phyloP scores from a whole-genome alignment of 1,140 invertebrate species.

The Cotesia chilonis region DNA sequence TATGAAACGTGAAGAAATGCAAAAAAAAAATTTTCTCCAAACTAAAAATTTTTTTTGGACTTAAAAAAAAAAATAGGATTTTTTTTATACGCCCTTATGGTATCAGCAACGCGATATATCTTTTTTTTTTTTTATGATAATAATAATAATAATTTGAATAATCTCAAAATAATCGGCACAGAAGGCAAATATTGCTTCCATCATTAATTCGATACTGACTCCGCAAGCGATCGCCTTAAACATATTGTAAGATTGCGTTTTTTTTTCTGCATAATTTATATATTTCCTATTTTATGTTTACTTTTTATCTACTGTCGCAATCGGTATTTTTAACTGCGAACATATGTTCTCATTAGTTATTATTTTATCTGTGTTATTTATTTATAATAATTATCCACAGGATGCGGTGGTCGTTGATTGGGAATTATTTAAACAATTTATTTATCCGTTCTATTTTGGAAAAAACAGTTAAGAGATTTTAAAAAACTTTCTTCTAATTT shows the following conservation, averaged over 20 bases:
- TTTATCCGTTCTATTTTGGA: neutral
- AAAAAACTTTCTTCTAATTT: neutral
- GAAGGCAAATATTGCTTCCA: slow-evolving; percentile 29
- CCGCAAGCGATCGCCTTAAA: slow-evolving; percentile 36
- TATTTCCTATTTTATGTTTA: neutral
- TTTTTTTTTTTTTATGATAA: slow-evolving; percentile 4
- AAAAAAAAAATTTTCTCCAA: too few relatives aligned
- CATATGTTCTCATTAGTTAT: neutral
- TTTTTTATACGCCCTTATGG: too few relatives aligned
- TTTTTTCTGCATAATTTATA: neutral
- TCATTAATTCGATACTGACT: slow-evolving; percentile 42
- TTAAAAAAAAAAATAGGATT: too few relatives aligned
- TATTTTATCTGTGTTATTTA: neutral
- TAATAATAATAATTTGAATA: neutral
- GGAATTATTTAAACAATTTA: slow-evolving; percentile 4
- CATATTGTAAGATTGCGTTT: slow-evolving; percentile 19
- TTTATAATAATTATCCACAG: slow-evolving; percentile 11
- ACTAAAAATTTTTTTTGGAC: too few relatives aligned
- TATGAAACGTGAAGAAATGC: too few relatives aligned
- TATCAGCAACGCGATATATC: too few relatives aligned
- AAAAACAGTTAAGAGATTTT: slow-evolving; percentile 2
- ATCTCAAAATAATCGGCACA: slow-evolving; percentile 1
- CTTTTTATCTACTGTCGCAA: neutral
- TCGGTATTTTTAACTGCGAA: neutral
- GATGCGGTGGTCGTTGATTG: slow-evolving; percentile 6